phyloP scores from a whole-genome alignment of 1,140 invertebrate genomes.

The Oedothorax gibbosus region DNA sequence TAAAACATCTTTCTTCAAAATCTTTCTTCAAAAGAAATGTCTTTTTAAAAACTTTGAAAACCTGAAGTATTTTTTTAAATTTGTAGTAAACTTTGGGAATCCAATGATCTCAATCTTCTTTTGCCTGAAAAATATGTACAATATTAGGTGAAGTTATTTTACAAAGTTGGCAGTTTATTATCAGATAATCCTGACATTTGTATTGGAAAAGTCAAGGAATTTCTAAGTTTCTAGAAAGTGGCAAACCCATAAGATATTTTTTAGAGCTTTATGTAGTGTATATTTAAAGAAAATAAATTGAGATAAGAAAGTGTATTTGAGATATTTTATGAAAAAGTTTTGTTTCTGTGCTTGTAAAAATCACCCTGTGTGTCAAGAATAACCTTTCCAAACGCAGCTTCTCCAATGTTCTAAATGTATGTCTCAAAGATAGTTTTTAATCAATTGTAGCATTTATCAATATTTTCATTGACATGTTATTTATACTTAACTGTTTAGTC shows the following conservation, averaged over 20 bases:
- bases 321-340: slow-evolving; percentile 28
- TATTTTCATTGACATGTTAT: background rate
- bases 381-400: slow-evolving; percentile 2
- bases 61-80: too few relatives aligned
- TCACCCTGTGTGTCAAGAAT: background rate
- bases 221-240: too few relatives aligned
- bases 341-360: slow-evolving; percentile 12
- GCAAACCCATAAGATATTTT: background rate
- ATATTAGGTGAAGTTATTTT: too few relatives aligned
- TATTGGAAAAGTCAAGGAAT: too few relatives aligned
- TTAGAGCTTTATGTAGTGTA: slow-evolving; percentile 58
- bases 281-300: background rate
- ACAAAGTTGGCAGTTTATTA: too few relatives aligned
- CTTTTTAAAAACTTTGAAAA: too few relatives aligned
- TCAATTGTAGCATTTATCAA: slow-evolving; percentile 7
- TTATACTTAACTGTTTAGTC: background rate
- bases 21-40: too few relatives aligned
- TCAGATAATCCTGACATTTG: too few relatives aligned
- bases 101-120: too few relatives aligned
- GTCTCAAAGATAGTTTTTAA: background rate
- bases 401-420: background rate
- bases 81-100: too few relatives aligned
- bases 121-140: too few relatives aligned
- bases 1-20: too few relatives aligned
- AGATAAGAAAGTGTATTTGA: background rate